Evolutionary conservation across 2,797 vertebrate genomes (phyloP).

Genomic region (Syngnathus rostellatus): DNA sequence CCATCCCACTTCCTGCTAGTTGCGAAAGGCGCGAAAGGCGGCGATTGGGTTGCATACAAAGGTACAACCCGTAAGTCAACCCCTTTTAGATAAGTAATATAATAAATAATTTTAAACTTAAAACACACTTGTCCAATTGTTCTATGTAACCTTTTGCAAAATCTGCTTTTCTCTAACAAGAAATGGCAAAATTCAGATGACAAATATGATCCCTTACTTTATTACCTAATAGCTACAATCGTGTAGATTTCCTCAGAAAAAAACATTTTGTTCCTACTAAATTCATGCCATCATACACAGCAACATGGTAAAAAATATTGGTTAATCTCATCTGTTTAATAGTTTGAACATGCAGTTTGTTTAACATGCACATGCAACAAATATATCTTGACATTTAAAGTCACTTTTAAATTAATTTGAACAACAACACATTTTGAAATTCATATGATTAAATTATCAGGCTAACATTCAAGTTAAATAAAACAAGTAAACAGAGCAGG

Average conservation of each 20-base stretch:
- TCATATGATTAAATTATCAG: not conserved
- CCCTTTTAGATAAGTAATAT: too few species aligned
- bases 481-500: not conserved
- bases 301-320: not conserved
- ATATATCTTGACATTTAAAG: not conserved
- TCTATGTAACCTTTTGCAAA: too few species aligned
- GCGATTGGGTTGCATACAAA: conserved; percentile 17
- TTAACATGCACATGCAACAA: not conserved
- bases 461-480: not conserved
- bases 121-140: too few species aligned
- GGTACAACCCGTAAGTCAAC: too few species aligned
- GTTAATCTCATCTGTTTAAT: not conserved
- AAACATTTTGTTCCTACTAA: not conserved
- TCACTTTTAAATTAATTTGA: not conserved
- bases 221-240: too few species aligned
- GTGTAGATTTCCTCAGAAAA: not conserved
- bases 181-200: too few species aligned
- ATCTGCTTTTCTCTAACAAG: too few species aligned
- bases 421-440: not conserved
- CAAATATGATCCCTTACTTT: too few species aligned
- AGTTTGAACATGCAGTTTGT: not conserved
- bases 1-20: conserved; percentile 35
- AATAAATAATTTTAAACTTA: too few species aligned
- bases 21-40: conserved; percentile 60
- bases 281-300: not conserved